These are phyloP conservation scores for Pemphigus obesinymphae DNA, from an alignment of 1,140 invertebrate genomes.

Conservation along the genomic window DNA sequence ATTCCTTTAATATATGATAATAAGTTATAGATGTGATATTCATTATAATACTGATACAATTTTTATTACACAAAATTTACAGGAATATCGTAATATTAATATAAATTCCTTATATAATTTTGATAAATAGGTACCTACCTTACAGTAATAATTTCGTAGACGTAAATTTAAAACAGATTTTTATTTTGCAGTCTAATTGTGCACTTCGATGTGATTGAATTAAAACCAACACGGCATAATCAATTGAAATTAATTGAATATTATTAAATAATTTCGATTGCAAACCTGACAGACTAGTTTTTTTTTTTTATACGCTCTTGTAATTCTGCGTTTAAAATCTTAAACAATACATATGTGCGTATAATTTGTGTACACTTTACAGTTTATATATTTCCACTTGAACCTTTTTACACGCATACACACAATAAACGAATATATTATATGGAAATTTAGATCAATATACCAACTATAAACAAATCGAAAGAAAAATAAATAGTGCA, in stretches of 20 bases:
- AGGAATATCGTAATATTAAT: neutral
- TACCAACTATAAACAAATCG: neutral
- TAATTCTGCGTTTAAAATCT: no score
- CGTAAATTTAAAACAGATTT: neutral
- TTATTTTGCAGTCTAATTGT: neutral
- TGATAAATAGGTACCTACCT: no score
- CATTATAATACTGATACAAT: no score
- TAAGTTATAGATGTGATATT: no score
- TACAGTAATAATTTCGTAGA: no score
- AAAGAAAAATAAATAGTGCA: neutral
- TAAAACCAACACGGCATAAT: neutral
- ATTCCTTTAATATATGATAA: neutral
- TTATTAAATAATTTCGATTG: neutral
- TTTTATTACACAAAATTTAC: no score
- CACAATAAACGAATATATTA: neutral
- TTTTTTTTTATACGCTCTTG: no score
- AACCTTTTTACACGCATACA: neutral
- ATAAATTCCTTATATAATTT: no score
- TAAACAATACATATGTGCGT: no score
- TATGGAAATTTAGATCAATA: neutral
- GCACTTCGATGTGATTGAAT: neutral
- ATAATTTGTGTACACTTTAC: no score
- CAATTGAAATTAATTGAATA: neutral
- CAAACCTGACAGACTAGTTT: no score
- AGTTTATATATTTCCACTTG: no score